Percentiles rank a stretch among this genome's conserved stretches.
These are phyloP conservation scores for Umimayanthus kanabou DNA, from an alignment of 92 coral and sea anemone genomes.

Conservation along the genomic window DNA sequence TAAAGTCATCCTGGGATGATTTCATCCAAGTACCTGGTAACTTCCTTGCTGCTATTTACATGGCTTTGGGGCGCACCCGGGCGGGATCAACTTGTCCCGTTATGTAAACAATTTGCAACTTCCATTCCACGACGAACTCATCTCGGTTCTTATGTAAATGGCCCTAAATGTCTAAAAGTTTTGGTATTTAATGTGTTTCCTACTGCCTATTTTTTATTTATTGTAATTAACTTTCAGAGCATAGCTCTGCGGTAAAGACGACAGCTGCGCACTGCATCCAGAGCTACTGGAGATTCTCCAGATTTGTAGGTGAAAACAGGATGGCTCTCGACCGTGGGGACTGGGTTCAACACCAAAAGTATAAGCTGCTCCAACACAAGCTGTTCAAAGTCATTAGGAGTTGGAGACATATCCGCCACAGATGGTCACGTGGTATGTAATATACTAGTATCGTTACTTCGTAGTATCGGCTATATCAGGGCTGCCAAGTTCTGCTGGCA, in stretches of 20 bases:
- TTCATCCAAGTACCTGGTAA: too few relatives aligned
- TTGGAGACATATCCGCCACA: conserved; percentile 71
- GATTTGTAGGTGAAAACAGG: conserved; percentile 64
- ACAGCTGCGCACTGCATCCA: conserved; percentile 89
- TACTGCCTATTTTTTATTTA: too few relatives aligned
- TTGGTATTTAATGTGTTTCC: too few relatives aligned
- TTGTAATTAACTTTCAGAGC: conserved; percentile 50
- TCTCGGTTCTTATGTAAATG: too few relatives aligned
- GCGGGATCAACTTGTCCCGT: too few relatives aligned
- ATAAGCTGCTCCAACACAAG: conserved; percentile 61
- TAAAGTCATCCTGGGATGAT: too few relatives aligned
- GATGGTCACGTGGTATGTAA: conserved; percentile 79
- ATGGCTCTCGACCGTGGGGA: conserved; percentile 68
- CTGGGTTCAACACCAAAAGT: conserved; percentile 68
- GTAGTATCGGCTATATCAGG: not conserved
- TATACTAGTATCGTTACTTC: not conserved
- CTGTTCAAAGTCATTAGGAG: conserved; percentile 57
- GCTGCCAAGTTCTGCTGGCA: too few relatives aligned
- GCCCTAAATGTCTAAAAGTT: too few relatives aligned
- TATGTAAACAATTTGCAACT: too few relatives aligned
- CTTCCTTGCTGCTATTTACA: too few relatives aligned
- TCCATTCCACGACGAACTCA: too few relatives aligned
- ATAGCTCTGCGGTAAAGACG: conserved; percentile 55
- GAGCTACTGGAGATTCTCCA: conserved; percentile 82
- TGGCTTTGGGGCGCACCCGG: too few relatives aligned